These are phyloP conservation scores for Geococcyx californianus DNA, from an alignment of 2,113 vertebrate genomes.

Conservation along the genomic window DNA sequence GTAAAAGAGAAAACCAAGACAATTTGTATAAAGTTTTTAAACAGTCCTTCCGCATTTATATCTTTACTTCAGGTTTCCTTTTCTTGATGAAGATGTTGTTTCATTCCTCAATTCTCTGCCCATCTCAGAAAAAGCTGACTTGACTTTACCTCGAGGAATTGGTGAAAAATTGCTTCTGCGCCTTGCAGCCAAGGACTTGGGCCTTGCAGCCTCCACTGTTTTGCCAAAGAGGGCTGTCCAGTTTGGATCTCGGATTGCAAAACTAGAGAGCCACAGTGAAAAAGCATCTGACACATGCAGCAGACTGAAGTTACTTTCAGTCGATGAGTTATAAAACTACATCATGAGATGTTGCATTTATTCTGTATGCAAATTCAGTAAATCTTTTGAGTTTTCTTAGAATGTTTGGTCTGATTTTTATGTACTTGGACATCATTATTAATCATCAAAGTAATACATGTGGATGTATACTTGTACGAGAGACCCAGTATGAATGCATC, in stretches of 20 bases:
- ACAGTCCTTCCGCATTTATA: neutral
- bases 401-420: neutral
- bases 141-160: conserved; percentile 86
- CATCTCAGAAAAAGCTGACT: conserved; percentile 85
- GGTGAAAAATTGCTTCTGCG: conserved; percentile 94
- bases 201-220: conserved; percentile 78
- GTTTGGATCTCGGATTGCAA: conserved; percentile 95
- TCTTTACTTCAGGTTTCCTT: conserved; percentile 87
- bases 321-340: neutral
- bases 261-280: conserved; percentile 86
- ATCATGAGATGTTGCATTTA: neutral
- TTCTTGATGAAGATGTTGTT: conserved; percentile 93
- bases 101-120: conserved; percentile 88
- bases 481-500: neutral
- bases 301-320: conserved; percentile 73
- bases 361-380: neutral
- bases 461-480: neutral
- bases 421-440: neutral
- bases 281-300: conserved; percentile 89
- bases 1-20: neutral
- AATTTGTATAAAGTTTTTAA: neutral
- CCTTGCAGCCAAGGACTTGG: conserved; percentile 79
- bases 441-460: neutral
- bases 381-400: neutral
- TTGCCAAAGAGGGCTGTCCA: conserved; percentile 95